Evolutionary conservation across 2,888 invertebrate genomes (phyloP), one percentile per base, ranked within the genome.

Genomic region (Eremobia ochroleuca): DNA sequence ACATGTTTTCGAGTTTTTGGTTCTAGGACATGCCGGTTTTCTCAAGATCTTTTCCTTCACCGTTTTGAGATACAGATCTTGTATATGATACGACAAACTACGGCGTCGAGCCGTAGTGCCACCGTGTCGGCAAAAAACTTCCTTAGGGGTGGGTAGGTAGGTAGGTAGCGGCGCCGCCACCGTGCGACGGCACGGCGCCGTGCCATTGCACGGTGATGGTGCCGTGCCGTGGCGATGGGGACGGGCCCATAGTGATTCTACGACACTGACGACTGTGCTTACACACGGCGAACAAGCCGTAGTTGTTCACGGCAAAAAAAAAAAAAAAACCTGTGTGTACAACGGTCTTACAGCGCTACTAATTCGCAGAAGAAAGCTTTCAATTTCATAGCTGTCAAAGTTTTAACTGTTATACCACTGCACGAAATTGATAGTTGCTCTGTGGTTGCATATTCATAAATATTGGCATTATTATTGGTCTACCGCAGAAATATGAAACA

Each of bases 371-470:
- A 25, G 11, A 49, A 25, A 49, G 13, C 34, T 80, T 66, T 55
- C 31, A 80, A 80, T 81, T 49, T 58, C n/a, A 68, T 34, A 64
- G 49, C 66, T 82, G 82, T 80, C 76, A 82, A 80, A 2, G 15
- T 73, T 25, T 28, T 13, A 68, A 82, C 1, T 34, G 40, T n/a
- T 46, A 13, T 25, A 49, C 37, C n/a, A 28, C 40, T 49, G 70
- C 66, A 52, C 64, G 31, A 72, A 37, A 79, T 52, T 71, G 43
- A 81, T 78, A 72, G 67, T 52, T 52, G 34, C 31, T n/a, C 37
- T 59, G 79, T 34, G 65, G 69, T 73, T 28, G 21, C n/a, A 83
- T 79, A 79, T 66, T 59, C 64, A 34, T 69, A 79, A 46, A 77
- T 72, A 52, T 67, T 58, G 43, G 2, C 49, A 59, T 65, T 68